A percentile compares a stretch with the other conserved stretches of the same genome.
Conservation (phyloP, 2,888 invertebrate species). For the Odontothrips loti region DNA sequence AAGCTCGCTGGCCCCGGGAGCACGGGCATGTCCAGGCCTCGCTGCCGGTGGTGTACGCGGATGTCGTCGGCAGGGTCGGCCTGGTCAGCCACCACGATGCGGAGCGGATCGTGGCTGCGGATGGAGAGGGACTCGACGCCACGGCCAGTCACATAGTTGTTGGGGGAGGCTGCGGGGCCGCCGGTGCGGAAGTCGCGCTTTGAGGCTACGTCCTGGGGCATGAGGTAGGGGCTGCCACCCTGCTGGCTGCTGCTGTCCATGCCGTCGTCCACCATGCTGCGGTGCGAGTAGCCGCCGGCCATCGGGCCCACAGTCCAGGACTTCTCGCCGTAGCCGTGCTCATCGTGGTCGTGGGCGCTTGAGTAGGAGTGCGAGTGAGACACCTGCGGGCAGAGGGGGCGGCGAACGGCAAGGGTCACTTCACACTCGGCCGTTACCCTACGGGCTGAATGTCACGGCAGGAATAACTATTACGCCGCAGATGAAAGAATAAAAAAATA, state of each 20-base stretch:
- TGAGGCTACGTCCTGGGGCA: conserved; percentile 2
- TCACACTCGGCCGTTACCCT: too few species aligned
- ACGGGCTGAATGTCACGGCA: too few species aligned
- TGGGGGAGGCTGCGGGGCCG: background rate
- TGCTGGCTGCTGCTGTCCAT: background rate
- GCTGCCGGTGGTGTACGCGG: conserved; percentile 3
- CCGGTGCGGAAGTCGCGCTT: conserved; percentile 7
- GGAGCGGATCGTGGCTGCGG: conserved; percentile 18
- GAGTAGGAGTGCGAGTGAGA: conserved; percentile 18
- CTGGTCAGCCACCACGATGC: conserved; percentile 7
- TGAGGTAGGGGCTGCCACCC: conserved; percentile 8
- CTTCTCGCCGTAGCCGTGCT: conserved; percentile 1
- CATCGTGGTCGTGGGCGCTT: background rate
- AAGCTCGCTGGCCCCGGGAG: background rate
- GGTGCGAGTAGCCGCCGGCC: conserved; percentile 1
- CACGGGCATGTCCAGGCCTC: conserved; percentile 8
- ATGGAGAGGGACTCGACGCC: conserved; percentile 13
- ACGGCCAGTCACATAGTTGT: background rate
- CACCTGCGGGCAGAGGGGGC: background rate
- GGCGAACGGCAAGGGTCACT: background rate
- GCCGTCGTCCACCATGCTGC: conserved; percentile 7
- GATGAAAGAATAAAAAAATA: too few species aligned
- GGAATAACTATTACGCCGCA: too few species aligned
- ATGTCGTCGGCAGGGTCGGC: background rate
- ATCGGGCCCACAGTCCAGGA: background rate